A percentile compares a stretch with the other conserved stretches of the same genome.
Evolutionary conservation across 2,113 vertebrate species (phyloP).

Genomic region (Oxyruncus cristatus): DNA sequence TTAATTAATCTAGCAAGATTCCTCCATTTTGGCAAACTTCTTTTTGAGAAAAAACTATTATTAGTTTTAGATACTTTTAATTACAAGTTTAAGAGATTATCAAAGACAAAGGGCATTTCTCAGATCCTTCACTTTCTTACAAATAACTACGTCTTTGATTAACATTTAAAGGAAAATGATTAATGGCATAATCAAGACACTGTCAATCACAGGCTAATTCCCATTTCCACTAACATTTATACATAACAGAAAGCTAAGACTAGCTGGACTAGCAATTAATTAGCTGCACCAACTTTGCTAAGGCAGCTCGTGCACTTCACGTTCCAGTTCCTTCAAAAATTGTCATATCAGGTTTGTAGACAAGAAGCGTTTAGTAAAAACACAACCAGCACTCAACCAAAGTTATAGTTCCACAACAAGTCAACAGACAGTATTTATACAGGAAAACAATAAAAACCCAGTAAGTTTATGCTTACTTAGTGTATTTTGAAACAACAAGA

Average conservation of each 20-base stretch:
- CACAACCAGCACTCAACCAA: neutral
- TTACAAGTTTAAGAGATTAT: constrained; percentile 60
- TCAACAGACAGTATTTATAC: neutral
- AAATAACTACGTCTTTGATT: constrained; percentile 51
- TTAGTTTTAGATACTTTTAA: constrained; percentile 45
- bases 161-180: neutral
- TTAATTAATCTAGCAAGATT: constrained; percentile 4
- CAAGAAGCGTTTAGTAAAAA: neutral
- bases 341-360: neutral
- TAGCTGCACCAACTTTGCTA: constrained; percentile 63
- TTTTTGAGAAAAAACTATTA: constrained; percentile 10
- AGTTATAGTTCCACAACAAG: neutral
- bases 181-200: neutral
- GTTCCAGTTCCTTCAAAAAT: constrained; percentile 50
- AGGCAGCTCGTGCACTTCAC: constrained; percentile 38
- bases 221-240: constrained; percentile 46
- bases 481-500: neutral
- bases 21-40: neutral
- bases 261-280: constrained; percentile 69
- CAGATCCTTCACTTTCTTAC: neutral
- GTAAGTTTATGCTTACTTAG: neutral
- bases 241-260: constrained; percentile 68
- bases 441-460: neutral
- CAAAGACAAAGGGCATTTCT: constrained; percentile 38
- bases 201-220: constrained; percentile 60